Evolutionary conservation across 2,113 vertebrate genomes (phyloP), one percentile per base, ranked within the genome.

Genomic region (Ciconia maguari): DNA sequence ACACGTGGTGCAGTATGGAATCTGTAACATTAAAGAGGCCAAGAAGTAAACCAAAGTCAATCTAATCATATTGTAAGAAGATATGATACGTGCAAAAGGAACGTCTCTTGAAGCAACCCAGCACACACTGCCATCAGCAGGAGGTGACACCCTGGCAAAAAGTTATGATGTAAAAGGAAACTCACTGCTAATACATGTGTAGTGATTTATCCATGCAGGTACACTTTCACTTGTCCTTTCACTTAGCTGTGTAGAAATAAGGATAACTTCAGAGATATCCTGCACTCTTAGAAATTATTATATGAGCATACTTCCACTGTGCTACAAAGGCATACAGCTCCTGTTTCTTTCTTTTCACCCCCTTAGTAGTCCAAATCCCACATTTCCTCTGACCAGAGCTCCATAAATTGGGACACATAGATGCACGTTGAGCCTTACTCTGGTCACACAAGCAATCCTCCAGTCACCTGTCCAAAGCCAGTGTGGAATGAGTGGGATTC

Each of bases 291-390:
- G 22, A 49, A 77, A 77, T 52, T 36, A 74, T 29, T n/a, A 7
- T 11, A 38, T 24, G 29, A 66, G 66, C 86, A 36, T 41, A 32
- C 1, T 54, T 54, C 2, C 38, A 54, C 7, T 30, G 10, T 0
- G 0, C 11, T 41, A 32, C 13, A 46, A 66, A 75, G 36, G 9
- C 15, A 80, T 19, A 24, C 0, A 0, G 5, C 3, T 85, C 16
- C 36, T 36, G 9, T 26, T 86, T 65, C 54, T 77, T 76, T 65
- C 46, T 80, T 2, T 65, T 69, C 46, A 7, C 3, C 3, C 7
- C 8, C 6, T 36, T 61, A 36, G 19, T 9, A 42, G 16, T 41
- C n/a, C 9, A 81, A 61, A 65, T 41, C 34, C 11, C 18, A 19
- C 15, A 52, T 49, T 80, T 81, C 51, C 13, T 76, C 30, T 79